These are phyloP conservation scores for Cephus runcator DNA, from an alignment of 2,888 invertebrate genomes.

Conservation along the genomic window DNA sequence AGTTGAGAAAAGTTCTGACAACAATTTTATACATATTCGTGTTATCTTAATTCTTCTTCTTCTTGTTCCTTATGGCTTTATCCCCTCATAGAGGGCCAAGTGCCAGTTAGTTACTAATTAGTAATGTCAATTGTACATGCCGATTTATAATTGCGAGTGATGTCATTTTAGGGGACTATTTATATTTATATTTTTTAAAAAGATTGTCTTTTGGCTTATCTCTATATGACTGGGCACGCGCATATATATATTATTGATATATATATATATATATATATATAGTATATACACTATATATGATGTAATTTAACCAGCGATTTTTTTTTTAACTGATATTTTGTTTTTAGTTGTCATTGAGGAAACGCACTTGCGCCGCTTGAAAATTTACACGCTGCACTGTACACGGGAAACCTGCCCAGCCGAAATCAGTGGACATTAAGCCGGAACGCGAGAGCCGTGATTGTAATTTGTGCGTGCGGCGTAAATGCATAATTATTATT, in stretches of 20 bases:
- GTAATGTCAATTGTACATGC: background rate
- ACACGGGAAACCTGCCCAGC: conserved; percentile 26
- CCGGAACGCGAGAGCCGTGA: conserved; percentile 44
- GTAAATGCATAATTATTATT: conserved; percentile 57
- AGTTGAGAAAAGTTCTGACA: background rate
- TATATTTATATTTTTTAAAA: background rate
- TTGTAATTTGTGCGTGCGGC: conserved; percentile 56
- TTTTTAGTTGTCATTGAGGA: background rate
- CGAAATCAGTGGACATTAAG: conserved; percentile 55
- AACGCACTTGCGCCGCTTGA: background rate
- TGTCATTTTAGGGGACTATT: background rate
- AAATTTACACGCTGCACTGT: background rate
- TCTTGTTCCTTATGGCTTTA: no score
- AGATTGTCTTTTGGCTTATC: background rate
- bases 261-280: no score
- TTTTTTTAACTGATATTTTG: background rate
- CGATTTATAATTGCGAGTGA: background rate
- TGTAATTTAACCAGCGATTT: no score
- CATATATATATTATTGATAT: no score
- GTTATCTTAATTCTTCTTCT: background rate
- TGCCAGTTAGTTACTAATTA: no score
- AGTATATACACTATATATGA: no score
- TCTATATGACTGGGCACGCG: no score
- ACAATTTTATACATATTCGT: background rate
- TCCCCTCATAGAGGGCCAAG: no score